Evolutionary conservation across 2,797 vertebrate species (phyloP).

Genomic region (Tinamus major): DNA sequence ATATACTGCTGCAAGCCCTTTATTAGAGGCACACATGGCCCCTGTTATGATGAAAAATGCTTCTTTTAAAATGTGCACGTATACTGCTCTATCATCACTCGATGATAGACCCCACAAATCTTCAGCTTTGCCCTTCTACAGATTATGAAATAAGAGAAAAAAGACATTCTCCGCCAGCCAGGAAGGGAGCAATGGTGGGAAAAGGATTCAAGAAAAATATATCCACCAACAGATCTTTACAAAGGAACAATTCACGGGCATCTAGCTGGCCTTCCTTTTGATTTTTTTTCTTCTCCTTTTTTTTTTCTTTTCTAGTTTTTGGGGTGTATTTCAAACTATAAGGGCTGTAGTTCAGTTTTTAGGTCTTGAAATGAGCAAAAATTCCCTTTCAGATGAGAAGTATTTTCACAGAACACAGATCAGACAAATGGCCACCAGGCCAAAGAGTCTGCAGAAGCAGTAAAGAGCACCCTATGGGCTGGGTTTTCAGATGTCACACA

Average conservation of each 20-base stretch:
- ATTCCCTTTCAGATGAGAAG: neutral
- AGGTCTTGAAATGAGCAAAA: neutral
- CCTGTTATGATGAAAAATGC: slow-evolving; percentile 69
- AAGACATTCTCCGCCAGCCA: neutral
- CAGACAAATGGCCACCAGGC: neutral
- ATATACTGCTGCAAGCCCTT: slow-evolving; percentile 47
- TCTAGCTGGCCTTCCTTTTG: neutral
- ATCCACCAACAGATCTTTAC: neutral
- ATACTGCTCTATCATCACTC: slow-evolving; percentile 71
- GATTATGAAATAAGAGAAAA: slow-evolving; percentile 49
- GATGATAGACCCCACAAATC: slow-evolving; percentile 60
- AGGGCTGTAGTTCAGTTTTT: neutral
- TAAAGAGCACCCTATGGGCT: neutral
- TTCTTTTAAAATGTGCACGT: slow-evolving; percentile 51
- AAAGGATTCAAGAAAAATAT: neutral
- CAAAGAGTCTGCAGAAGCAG: neutral
- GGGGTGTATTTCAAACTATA: neutral
- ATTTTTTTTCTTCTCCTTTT: neutral
- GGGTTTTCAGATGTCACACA: neutral
- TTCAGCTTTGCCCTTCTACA: slow-evolving; percentile 61
- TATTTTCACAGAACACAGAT: neutral
- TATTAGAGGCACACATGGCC: slow-evolving; percentile 68
- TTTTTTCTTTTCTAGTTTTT: neutral
- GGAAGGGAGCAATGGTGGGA: neutral
- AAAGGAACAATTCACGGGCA: neutral